Conservation (phyloP, 2,888 invertebrate species). For the Andrena hattorfiana region DNA sequence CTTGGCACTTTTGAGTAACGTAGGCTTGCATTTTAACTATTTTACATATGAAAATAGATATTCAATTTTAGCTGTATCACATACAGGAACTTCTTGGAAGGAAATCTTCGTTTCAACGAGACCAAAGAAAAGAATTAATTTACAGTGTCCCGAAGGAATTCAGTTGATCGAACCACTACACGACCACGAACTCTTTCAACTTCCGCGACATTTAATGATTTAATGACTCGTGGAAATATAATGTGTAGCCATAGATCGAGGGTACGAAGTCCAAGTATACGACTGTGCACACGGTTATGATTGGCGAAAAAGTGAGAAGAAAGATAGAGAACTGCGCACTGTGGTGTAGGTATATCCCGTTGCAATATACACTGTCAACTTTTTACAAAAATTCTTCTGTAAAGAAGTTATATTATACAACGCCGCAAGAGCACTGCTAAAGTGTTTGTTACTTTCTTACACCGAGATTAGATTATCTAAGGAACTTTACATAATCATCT, state of each 20-base stretch:
- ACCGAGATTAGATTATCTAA: not conserved
- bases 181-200: not conserved
- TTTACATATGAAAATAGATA: too few relatives aligned
- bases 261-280: constrained; percentile 37
- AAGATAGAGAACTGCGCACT: not conserved
- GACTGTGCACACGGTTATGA: not conserved
- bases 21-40: too few relatives aligned
- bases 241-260: not conserved
- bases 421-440: not conserved
- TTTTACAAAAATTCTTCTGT: not conserved
- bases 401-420: not conserved
- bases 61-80: not conserved
- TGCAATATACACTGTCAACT: not conserved
- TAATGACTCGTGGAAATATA: constrained; percentile 31
- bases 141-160: constrained; percentile 8
- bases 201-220: constrained; percentile 28
- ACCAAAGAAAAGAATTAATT: not conserved
- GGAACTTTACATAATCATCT: not conserved
- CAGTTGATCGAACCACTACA: constrained; percentile 30
- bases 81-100: not conserved
- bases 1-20: too few relatives aligned
- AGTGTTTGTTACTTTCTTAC: not conserved
- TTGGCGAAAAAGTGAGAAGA: not conserved
- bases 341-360: not conserved
- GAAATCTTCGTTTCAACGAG: not conserved